These are phyloP conservation scores for Philereme vetulata DNA, from an alignment of 2,888 invertebrate genomes.

Conservation along the genomic window DNA sequence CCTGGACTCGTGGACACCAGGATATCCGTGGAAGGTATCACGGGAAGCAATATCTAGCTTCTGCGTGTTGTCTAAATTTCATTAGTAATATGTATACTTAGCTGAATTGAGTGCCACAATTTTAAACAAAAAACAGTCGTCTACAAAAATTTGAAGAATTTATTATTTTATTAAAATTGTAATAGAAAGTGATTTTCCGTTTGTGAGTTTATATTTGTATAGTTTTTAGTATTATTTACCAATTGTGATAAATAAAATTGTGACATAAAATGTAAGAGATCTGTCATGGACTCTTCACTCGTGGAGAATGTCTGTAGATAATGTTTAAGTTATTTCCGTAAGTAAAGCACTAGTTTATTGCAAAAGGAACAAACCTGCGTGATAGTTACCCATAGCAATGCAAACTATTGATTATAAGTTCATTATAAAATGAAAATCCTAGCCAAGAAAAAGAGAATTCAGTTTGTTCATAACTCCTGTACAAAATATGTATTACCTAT, in stretches of 20 bases:
- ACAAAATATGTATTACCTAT: not conserved
- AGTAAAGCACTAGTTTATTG: constrained; percentile 12
- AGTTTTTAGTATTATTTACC: constrained; percentile 40
- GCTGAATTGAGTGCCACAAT: constrained; percentile 40
- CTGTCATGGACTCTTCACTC: constrained; percentile 25
- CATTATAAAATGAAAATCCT: not conserved
- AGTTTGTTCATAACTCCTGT: not conserved
- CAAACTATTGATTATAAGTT: constrained; percentile 7
- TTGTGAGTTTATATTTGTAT: constrained; percentile 38
- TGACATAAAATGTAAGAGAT: constrained; percentile 46
- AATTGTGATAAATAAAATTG: constrained; percentile 44
- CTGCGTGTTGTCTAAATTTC: constrained; percentile 12
- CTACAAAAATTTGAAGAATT: constrained; percentile 33
- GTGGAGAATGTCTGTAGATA: constrained; percentile 16
- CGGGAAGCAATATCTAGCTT: constrained; percentile 83
- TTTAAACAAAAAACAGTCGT: constrained; percentile 24
- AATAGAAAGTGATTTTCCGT: constrained; percentile 30
- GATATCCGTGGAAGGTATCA: constrained; percentile 85
- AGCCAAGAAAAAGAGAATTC: not conserved
- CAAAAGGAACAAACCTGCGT: constrained; percentile 5
- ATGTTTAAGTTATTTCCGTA: constrained; percentile 23
- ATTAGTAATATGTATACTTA: constrained; percentile 1
- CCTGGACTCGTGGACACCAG: constrained; percentile 85
- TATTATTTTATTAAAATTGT: constrained; percentile 34
- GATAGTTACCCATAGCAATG: constrained; percentile 11